These are phyloP conservation scores for Tauraco hartlaubi DNA, from an alignment of 2,797 vertebrate genomes.

Conservation along the genomic window DNA sequence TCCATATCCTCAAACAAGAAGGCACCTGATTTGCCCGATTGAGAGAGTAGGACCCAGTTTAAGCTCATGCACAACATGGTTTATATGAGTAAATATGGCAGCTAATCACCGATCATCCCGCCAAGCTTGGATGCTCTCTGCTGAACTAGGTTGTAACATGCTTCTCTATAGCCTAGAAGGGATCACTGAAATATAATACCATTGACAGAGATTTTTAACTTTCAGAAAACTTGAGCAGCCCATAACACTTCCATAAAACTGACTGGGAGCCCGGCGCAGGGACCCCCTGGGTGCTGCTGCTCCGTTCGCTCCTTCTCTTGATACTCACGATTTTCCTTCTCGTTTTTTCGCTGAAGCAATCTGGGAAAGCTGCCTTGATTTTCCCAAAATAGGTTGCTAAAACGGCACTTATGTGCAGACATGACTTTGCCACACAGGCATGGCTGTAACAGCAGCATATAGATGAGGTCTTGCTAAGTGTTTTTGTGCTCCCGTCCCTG, in stretches of 20 bases:
- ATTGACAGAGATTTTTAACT: not conserved
- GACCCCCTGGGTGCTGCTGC: not conserved
- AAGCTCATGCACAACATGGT: accelerated
- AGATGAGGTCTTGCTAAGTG: not conserved
- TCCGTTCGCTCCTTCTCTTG: accelerated
- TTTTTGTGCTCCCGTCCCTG: not conserved
- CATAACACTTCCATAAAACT: accelerated
- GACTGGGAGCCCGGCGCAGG: not conserved
- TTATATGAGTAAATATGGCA: not conserved
- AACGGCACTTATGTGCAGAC: not conserved
- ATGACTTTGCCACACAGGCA: not conserved
- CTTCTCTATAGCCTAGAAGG: not conserved
- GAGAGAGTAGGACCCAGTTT: not conserved
- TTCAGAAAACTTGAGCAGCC: not conserved
- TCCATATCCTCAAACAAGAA: not conserved
- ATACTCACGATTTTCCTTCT: not conserved
- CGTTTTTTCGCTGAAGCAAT: not conserved
- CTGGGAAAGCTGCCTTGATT: not conserved
- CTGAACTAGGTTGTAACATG: not conserved
- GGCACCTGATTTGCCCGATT: not conserved
- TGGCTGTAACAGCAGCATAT: accelerated
- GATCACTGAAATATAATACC: accelerated
- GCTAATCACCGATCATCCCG: not conserved
- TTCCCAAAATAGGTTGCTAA: not conserved
- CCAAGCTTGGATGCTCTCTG: not conserved